These are phyloP conservation scores for Branchinecta lynchi DNA, from an alignment of 1,140 invertebrate species.

Conservation along the genomic window DNA sequence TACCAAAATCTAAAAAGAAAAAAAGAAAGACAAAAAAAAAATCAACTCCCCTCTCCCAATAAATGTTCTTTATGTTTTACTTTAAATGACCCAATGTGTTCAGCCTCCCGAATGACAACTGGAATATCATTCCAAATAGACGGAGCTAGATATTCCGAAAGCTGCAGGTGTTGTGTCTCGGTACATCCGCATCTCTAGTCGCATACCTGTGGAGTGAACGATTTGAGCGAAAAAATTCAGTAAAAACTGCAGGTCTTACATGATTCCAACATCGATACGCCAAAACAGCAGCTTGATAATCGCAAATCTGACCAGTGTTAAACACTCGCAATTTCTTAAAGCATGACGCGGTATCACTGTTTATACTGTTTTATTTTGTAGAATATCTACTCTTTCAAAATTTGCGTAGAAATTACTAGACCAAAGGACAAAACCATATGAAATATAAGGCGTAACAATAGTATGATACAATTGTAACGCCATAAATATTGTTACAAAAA, in stretches of 20 bases:
- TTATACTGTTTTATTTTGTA: conserved; percentile 7
- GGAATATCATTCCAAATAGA: no score
- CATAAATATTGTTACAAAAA: neutral
- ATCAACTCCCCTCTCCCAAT: neutral
- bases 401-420: conserved; percentile 10
- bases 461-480: neutral
- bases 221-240: neutral
- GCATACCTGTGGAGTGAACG: conserved; percentile 5
- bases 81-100: no score
- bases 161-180: conserved; percentile 1
- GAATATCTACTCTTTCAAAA: conserved; percentile 1
- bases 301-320: conserved; percentile 4
- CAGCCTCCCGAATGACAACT: no score
- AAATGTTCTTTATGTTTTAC: no score
- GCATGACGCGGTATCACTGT: neutral
- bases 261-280: conserved; percentile 1
- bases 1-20: neutral
- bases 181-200: neutral
- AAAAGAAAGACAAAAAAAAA: conserved; percentile 7
- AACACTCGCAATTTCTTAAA: conserved; percentile 10
- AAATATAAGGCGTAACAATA: conserved; percentile 7
- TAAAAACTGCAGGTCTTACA: neutral
- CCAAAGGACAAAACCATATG: conserved; percentile 1
- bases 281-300: no score
- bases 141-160: conserved; percentile 9